These are phyloP conservation scores for Idris sp. DNA, from an alignment of 1,140 invertebrate genomes.

Conservation along the genomic window DNA sequence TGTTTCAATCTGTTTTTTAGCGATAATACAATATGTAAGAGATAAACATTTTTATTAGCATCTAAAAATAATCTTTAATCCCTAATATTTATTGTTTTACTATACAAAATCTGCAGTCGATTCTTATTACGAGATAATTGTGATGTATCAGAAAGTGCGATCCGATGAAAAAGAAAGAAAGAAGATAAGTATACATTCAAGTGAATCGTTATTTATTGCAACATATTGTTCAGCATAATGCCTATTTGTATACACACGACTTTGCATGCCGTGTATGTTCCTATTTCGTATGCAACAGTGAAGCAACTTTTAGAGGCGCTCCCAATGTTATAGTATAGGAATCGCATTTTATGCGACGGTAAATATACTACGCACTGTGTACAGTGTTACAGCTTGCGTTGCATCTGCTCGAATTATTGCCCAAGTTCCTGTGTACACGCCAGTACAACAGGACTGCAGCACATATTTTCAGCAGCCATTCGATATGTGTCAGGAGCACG, in stretches of 20 bases:
- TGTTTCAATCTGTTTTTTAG: too few relatives aligned
- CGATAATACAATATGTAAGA: too few relatives aligned
- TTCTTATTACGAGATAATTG: too few relatives aligned
- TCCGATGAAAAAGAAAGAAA: too few relatives aligned
- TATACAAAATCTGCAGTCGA: too few relatives aligned
- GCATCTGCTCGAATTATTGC: slow-evolving; percentile 60
- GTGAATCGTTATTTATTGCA: slow-evolving; percentile 42
- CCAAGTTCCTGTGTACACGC: slow-evolving; percentile 56
- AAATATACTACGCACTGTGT: slow-evolving; percentile 61
- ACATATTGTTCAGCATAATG: slow-evolving; percentile 49
- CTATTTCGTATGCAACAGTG: slow-evolving; percentile 56
- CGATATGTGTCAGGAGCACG: slow-evolving; percentile 45
- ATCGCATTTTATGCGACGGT: slow-evolving; percentile 61
- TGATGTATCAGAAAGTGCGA: too few relatives aligned
- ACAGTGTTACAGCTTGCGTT: slow-evolving; percentile 52
- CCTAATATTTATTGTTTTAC: too few relatives aligned
- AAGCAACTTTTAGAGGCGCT: slow-evolving; percentile 53
- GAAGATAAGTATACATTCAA: slow-evolving; percentile 12
- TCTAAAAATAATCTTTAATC: too few relatives aligned
- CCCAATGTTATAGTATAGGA: slow-evolving; percentile 57
- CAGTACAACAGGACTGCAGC: slow-evolving; percentile 38
- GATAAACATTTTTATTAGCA: too few relatives aligned
- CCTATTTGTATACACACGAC: slow-evolving; percentile 48
- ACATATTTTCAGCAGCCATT: slow-evolving; percentile 56
- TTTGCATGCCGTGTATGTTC: slow-evolving; percentile 47